These are phyloP conservation scores for Drosophila tanythrix DNA, from an alignment of 2,888 invertebrate species.

Conservation along the genomic window DNA sequence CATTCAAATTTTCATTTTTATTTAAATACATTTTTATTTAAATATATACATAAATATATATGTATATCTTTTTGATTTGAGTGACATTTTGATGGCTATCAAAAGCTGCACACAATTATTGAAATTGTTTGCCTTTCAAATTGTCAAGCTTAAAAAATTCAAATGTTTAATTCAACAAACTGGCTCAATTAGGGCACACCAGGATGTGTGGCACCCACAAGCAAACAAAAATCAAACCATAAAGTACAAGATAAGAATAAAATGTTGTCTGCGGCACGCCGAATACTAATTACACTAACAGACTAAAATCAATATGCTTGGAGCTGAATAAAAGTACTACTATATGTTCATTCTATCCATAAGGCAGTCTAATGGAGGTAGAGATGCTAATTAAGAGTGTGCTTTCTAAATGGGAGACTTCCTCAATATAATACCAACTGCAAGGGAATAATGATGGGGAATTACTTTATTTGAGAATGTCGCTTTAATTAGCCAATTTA, in stretches of 20 bases:
- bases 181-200: constrained; percentile 43
- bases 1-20: neutral
- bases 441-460: constrained; percentile 10
- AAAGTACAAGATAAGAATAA: constrained; percentile 13
- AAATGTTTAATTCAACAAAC: constrained; percentile 57
- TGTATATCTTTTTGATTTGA: neutral
- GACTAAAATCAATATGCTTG: too few relatives aligned
- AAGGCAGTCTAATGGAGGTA: too few relatives aligned
- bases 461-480: constrained; percentile 59
- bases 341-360: too few relatives aligned
- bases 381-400: neutral
- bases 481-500: constrained; percentile 64
- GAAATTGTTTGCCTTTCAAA: constrained; percentile 47
- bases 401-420: neutral
- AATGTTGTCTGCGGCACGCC: neutral
- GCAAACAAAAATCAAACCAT: constrained; percentile 4
- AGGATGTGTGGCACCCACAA: constrained; percentile 1
- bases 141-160: constrained; percentile 25
- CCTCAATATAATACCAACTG: neutral
- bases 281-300: neutral
- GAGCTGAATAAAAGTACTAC: neutral
- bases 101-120: constrained; percentile 10
- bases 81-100: constrained; percentile 21
- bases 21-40: neutral
- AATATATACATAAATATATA: neutral